Evolutionary conservation across 2,888 invertebrate species (phyloP), one percentile per base, ranked within the genome.

Genomic region (Schrankia costaestrigalis): DNA sequence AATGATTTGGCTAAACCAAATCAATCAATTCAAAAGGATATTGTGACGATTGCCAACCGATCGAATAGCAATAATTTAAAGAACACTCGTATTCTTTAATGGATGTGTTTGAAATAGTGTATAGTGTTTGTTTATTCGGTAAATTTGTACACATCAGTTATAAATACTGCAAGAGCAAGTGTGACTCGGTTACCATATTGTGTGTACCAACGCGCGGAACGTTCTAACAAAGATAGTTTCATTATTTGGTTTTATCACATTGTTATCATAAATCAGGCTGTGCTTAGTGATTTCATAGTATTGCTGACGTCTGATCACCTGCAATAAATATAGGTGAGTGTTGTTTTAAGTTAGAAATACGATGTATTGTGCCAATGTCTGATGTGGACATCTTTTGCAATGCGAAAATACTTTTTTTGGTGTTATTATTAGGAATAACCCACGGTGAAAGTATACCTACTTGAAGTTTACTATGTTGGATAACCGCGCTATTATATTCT

Each of bases 261-360:
- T 63, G 62, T 75, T 77, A 77, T 71, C 72, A 56, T 59, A 64
- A 66, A 63, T 60, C 51, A 65, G 56, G 58, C 55, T 63, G 63
- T 65, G 53, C 46, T 46, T 41, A 41, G 65, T 74, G 72, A 70
- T 73, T 76, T 67, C 56, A 60, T 65, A 60, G 65, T 54, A 58
- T 60, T 64, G 57, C 52, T 71, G 63, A 67, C 66, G 62, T 66
- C 53, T 42, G 41, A 49, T 44, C 57, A 41, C 56, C 62, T 66
- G 54, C 69, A 69, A 67, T 63, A 59, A 53, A 46, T 42, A 40
- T 56, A 70, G 75, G 81, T 81, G 55, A 78, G 78, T 50, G 27
- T 33, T 41, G 41, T 44, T 61, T 49, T 60, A 56, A 39, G 50
- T 56, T 58, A 59, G 7, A 51, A 61, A 57, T 43, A 18, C 35